Conservation (phyloP, 2,113 vertebrate genomes). For the Arvicanthis niloticus region DNA sequence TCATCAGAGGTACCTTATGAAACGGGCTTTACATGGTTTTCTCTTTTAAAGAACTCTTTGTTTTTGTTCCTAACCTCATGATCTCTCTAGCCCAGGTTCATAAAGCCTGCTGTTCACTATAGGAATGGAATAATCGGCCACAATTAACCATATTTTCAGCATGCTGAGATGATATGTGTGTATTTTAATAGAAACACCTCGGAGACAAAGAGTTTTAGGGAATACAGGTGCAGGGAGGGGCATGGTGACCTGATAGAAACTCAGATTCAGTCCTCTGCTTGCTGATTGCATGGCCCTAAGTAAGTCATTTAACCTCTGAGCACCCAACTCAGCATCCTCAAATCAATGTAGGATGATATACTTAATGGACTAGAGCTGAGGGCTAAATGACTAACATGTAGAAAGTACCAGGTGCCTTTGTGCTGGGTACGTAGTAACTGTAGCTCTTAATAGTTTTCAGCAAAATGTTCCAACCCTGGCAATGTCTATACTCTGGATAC, state of each 20-base stretch:
- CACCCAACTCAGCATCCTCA: background rate
- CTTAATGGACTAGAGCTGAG: background rate
- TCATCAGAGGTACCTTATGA: background rate
- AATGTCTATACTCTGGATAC: background rate
- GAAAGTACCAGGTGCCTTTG: background rate
- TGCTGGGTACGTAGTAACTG: background rate
- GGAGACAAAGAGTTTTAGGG: background rate
- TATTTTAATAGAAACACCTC: background rate
- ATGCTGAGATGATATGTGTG: background rate
- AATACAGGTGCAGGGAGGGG: background rate
- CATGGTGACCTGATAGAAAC: background rate
- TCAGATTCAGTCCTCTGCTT: conserved; percentile 19
- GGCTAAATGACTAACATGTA: background rate
- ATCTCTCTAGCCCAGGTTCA: background rate
- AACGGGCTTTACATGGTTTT: background rate
- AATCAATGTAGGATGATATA: background rate
- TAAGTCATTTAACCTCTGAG: conserved; percentile 1
- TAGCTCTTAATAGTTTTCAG: background rate
- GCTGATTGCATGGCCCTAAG: background rate
- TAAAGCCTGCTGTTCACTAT: background rate
- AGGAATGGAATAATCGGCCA: background rate
- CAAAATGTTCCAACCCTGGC: background rate
- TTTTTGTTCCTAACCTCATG: background rate
- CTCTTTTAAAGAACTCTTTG: background rate
- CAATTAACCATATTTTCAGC: background rate